Evolutionary conservation across 2,113 vertebrate species (phyloP), one percentile per base, ranked within the genome.

Genomic region (Raja brachyura): DNA sequence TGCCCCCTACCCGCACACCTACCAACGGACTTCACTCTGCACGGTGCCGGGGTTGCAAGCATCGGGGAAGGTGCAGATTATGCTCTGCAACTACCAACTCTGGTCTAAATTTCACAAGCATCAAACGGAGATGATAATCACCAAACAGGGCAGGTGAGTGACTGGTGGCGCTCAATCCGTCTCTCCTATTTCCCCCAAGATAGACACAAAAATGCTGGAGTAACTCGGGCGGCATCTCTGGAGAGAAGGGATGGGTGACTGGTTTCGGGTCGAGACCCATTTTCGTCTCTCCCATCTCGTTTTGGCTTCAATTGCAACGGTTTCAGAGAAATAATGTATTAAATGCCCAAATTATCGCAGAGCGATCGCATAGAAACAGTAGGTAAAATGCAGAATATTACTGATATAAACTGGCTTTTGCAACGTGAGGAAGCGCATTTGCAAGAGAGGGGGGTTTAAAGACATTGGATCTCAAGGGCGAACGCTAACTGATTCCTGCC

Each of bases 121-220:
- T 95, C 98, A 99, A 93, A 99, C 98, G 13, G 98, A 99, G 96
- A 99, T 99, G 98, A 99, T 99, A 95, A 99, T 99, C 95, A 99
- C 98, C 95, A 99, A 99, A 90, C 98, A 99, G 96, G 98, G 98
- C 54, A 97, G 98, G 98, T 99, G 94, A 98, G 98, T 93, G 3
- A 3, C 39, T 48, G 39, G 39, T n/a, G n/a, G n/a, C n/a, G n/a
- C n/a, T n/a, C n/a, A n/a, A n/a, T n/a, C n/a, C n/a, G n/a, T 48
- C 3, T 48, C 39, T 48, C 39, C 39, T 3, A 48, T 48, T 48
- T 48, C 39, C 39, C 39, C 39, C 39, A 48, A 48, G 39, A 48
- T 48, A 48, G 39, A 48, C 39, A 48, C 39, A 48, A 48, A 48
- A 48, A 48, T 3, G 39, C 39, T 48, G 39, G 39, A 48, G 39